A percentile compares a stretch with the other conserved stretches of the same genome.
phyloP scores from a whole-genome alignment of 2,113 vertebrate genomes.

The Engystomops pustulosus region DNA sequence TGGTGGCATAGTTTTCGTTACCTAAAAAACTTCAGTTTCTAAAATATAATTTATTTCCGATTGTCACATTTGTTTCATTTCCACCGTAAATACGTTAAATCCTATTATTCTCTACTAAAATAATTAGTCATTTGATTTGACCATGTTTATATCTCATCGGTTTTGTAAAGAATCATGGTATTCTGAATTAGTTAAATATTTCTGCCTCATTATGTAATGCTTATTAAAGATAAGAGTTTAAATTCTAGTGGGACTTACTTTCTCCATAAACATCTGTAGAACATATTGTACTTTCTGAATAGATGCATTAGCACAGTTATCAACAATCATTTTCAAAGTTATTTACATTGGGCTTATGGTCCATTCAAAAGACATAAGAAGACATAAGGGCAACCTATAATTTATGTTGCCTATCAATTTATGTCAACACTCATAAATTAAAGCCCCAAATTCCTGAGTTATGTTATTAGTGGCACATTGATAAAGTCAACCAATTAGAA shows the following conservation, averaged over 20 bases:
- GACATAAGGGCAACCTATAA: not conserved
- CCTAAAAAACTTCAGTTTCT: no score
- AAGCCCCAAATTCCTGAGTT: not conserved
- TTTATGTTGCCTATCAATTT: not conserved
- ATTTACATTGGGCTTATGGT: not conserved
- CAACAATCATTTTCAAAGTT: not conserved
- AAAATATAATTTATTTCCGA: not conserved
- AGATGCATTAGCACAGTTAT: not conserved
- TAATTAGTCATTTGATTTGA: constrained; percentile 11
- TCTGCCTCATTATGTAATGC: constrained; percentile 3
- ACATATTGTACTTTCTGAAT: constrained; percentile 12
- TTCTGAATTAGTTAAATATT: no score
- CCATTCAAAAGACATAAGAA: no score
- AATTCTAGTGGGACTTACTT: not conserved
- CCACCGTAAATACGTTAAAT: not conserved
- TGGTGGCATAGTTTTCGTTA: no score
- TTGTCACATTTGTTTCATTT: constrained; percentile 1
- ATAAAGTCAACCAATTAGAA: not conserved
- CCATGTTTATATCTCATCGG: constrained; percentile 37
- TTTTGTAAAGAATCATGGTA: constrained; percentile 20
- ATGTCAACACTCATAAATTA: not conserved
- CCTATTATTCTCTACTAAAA: constrained; percentile 3
- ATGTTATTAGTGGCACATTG: not conserved
- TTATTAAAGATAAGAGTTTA: constrained; percentile 10
- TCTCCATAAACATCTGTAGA: constrained; percentile 12